A percentile compares a stretch with the other conserved stretches of the same genome.
Evolutionary conservation across 1,140 invertebrate species (phyloP).

Genomic region (Drosophila sulfurigaster): DNA sequence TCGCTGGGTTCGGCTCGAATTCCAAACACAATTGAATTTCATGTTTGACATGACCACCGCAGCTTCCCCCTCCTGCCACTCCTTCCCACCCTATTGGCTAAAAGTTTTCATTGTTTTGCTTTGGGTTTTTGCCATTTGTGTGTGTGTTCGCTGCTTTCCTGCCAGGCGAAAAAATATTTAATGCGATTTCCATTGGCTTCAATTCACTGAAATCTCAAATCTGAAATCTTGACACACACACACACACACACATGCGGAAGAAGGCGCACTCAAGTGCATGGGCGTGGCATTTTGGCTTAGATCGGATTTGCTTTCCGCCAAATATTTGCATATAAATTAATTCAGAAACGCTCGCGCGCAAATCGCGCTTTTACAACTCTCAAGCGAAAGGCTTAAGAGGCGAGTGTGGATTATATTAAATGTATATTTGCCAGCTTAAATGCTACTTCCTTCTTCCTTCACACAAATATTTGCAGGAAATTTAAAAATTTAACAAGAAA

Average conservation of each 20-base stretch:
- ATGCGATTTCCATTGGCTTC: slow-evolving; percentile 74
- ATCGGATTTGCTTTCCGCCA: slow-evolving; percentile 38
- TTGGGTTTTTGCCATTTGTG: slow-evolving; percentile 52
- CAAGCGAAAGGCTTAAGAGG: slow-evolving; percentile 15
- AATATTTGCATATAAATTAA: slow-evolving; percentile 72
- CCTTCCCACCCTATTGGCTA: slow-evolving; percentile 11
- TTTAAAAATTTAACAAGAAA: neutral
- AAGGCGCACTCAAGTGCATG: slow-evolving; percentile 23
- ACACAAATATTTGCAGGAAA: neutral
- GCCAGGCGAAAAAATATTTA: slow-evolving; percentile 64
- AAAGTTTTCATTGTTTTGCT: slow-evolving; percentile 66
- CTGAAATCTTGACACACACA: slow-evolving; percentile 24
- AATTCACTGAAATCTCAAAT: slow-evolving; percentile 35
- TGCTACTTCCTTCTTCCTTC: too few species aligned
- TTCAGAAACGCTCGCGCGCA: slow-evolving; percentile 47
- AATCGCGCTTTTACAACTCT: slow-evolving; percentile 19
- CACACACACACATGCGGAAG: slow-evolving; percentile 14
- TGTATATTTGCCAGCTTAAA: neutral
- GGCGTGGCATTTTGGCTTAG: slow-evolving; percentile 47
- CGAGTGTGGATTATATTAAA: neutral
- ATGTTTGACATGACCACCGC: slow-evolving; percentile 72
- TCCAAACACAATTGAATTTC: slow-evolving; percentile 78
- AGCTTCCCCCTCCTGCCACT: neutral
- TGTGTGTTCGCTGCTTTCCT: neutral
- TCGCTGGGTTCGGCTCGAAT: slow-evolving; percentile 46